Conservation (phyloP, 2,888 invertebrate genomes). For the Eristalis tenax region DNA sequence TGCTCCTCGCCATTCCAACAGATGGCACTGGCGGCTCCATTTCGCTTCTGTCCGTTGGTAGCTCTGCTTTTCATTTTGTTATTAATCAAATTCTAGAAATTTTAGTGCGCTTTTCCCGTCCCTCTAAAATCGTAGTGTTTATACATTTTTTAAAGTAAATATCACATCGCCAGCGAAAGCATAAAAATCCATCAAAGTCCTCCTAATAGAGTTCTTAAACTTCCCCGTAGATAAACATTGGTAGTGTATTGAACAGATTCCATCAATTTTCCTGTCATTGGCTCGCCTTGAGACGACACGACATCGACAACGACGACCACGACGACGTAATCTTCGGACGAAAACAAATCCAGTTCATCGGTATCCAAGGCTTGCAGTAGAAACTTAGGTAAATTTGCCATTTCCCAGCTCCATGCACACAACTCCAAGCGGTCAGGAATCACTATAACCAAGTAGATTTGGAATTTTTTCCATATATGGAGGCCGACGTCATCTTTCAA, state of each 20-base stretch:
- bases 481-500: slow-evolving; percentile 56
- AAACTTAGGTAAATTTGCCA: slow-evolving; percentile 32
- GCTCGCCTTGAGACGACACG: slow-evolving; percentile 17
- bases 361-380: background rate
- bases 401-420: background rate
- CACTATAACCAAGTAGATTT: background rate
- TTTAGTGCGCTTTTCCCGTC: slow-evolving; percentile 17
- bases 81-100: slow-evolving; percentile 53
- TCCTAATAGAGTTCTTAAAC: background rate
- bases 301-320: slow-evolving; percentile 14
- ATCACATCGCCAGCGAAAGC: background rate
- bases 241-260: slow-evolving; percentile 15
- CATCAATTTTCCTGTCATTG: slow-evolving; percentile 8
- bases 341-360: slow-evolving; percentile 3
- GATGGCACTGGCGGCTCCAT: background rate
- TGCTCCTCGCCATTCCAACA: background rate
- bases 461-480: slow-evolving; percentile 62
- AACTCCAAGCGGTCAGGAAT: background rate
- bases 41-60: slow-evolving; percentile 19
- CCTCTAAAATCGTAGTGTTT: slow-evolving; percentile 21
- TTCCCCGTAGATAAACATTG: slow-evolving; percentile 26
- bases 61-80: slow-evolving; percentile 58
- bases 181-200: background rate
- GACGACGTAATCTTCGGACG: slow-evolving; percentile 44
- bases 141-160: slow-evolving; percentile 33